These are phyloP conservation scores for Dendroctonus valens DNA, from an alignment of 1,140 invertebrate genomes.

Conservation along the genomic window DNA sequence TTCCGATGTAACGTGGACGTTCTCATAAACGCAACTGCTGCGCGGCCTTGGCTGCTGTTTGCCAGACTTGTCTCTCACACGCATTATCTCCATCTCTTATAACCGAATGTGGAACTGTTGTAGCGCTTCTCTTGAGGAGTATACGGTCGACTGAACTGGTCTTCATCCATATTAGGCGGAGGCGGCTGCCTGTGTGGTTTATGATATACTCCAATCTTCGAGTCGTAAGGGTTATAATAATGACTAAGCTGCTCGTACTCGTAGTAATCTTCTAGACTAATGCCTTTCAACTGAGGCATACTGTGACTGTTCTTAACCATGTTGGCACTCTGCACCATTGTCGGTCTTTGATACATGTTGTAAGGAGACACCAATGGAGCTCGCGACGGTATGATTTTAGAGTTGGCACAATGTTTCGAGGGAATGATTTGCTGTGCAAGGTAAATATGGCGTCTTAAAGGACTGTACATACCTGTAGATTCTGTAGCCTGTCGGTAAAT, in stretches of 20 bases:
- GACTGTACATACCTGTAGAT: conserved; percentile 49
- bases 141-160: conserved; percentile 37
- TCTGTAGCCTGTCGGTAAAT: conserved; percentile 48
- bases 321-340: conserved; percentile 11
- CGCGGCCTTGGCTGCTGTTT: conserved; percentile 33
- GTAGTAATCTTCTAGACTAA: conserved; percentile 5
- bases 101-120: conserved; percentile 42
- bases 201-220: conserved; percentile 16
- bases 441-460: conserved; percentile 41
- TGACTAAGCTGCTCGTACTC: conserved; percentile 16
- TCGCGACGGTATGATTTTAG: conserved; percentile 43
- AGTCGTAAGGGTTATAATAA: conserved; percentile 16
- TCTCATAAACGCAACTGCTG: conserved; percentile 47
- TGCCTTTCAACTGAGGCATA: conserved; percentile 41
- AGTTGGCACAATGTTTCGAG: conserved; percentile 45
- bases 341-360: conserved; percentile 29
- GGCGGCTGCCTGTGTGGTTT: conserved; percentile 10
- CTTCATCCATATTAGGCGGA: background rate
- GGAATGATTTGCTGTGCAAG: conserved; percentile 44
- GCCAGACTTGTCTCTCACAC: conserved; percentile 6
- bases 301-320: conserved; percentile 42
- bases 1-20: conserved; percentile 42
- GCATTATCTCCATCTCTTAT: no score
- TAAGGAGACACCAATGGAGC: conserved; percentile 33
- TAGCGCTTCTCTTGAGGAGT: conserved; percentile 49